Conservation (phyloP, 2,113 vertebrate genomes). For the Hemiscyllium ocellatum region DNA sequence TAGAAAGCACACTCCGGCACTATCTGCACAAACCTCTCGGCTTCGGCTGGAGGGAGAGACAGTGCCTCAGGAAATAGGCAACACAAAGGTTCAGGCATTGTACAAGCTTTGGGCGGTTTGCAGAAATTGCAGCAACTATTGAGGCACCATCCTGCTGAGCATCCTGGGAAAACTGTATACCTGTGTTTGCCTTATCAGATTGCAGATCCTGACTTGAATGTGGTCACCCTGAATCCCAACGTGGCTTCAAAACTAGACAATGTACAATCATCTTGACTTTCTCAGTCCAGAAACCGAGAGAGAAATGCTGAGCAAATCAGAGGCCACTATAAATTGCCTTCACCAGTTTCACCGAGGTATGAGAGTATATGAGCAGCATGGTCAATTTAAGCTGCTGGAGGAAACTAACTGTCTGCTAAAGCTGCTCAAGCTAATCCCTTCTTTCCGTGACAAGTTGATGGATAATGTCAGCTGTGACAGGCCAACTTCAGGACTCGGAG, state of each 20-base stretch:
- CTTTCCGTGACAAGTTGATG: too few relatives aligned
- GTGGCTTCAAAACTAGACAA: background rate
- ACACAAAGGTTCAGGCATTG: background rate
- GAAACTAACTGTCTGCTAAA: too few relatives aligned
- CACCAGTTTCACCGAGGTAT: too few relatives aligned
- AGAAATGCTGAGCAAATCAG: too few relatives aligned
- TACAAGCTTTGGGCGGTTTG: background rate
- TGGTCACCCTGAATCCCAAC: background rate
- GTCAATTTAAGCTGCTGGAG: too few relatives aligned
- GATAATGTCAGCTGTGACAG: too few relatives aligned
- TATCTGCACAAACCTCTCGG: background rate
- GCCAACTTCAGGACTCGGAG: too few relatives aligned
- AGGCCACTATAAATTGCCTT: too few relatives aligned
- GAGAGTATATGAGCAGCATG: too few relatives aligned
- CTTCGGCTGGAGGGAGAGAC: background rate
- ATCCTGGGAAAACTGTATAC: background rate
- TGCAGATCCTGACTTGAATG: background rate
- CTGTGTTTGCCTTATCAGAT: background rate
- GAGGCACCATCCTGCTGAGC: background rate
- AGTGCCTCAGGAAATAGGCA: background rate
- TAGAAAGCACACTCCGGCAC: background rate
- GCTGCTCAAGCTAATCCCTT: too few relatives aligned
- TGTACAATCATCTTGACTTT: background rate
- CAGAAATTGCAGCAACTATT: background rate
- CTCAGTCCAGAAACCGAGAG: too few relatives aligned